Base-by-base conservation (phyloP, 2,113 vertebrate species). In the Pandion haliaetus region DNA sequence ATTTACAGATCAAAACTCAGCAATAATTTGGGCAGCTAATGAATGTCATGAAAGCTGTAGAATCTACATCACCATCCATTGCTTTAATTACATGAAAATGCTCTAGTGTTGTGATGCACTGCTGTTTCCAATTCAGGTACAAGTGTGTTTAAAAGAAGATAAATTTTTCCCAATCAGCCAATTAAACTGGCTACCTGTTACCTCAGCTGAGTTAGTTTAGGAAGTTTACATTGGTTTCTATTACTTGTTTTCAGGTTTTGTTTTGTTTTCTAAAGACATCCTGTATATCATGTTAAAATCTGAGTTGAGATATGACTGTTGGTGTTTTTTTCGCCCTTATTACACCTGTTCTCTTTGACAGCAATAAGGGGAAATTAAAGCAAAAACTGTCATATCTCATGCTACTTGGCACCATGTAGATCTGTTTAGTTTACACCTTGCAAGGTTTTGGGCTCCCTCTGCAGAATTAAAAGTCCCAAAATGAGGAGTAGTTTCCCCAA, bases 21-120 rank as follows among this genome's bases (percentile, higher is more conserved):
- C 99, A 99, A 99, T 99, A 99, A 99, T 99, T 99, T 99, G 98
- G 99, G 99, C 99, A 99, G 99, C 99, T 99, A 99, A 99, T 99
- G 99, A 99, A 99, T 99, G 99, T 99, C 99, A 99, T 99, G 99
- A 99, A 99, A 99, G 99, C 99, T 99, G 99, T 99, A 99, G 99
- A 99, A 98, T 98, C 98, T 98, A 98, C 98, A 97, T 98, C 97
- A 97, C 98, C 98, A 98, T 98, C 97, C 98, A 98, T 97, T 98
- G 98, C 98, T 98, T 98, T 98, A 98, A 97, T 98, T 97, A 98
- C 98, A 98, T 98, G 97, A 98, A 98, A 98, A 98, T 98, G 98
- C 98, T 98, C 98, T 98, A 96, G 98, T 98, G 97, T 98, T 97
- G 97, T 98, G 97, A 98, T 98, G 98, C 98, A 98, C 98, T 98